Evolutionary conservation across 2,888 invertebrate genomes (phyloP).

Genomic region (Lomographa bimaculata): DNA sequence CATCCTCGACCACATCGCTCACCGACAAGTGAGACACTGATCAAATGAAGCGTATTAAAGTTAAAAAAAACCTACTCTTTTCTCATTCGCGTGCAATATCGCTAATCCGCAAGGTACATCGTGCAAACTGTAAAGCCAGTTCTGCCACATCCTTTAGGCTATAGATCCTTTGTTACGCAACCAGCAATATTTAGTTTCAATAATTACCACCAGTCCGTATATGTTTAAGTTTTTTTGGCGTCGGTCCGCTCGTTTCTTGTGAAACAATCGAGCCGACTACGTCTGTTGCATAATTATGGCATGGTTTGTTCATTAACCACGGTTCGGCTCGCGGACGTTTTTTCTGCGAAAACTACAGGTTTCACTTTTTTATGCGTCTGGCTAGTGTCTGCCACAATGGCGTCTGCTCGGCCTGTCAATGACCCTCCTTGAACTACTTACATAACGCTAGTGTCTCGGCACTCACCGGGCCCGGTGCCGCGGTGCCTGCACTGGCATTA

Average conservation of each 20-base stretch:
- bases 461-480: slow-evolving; percentile 34
- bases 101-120: too few species aligned
- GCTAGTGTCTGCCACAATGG: slow-evolving; percentile 69
- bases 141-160: slow-evolving; percentile 7
- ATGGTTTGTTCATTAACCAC: slow-evolving; percentile 39
- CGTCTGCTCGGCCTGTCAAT: slow-evolving; percentile 55
- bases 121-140: slow-evolving; percentile 9
- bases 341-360: slow-evolving; percentile 64
- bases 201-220: slow-evolving; percentile 11
- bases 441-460: slow-evolving; percentile 52
- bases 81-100: too few species aligned
- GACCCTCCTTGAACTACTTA: slow-evolving; percentile 80
- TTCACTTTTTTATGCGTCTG: slow-evolving; percentile 81
- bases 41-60: too few species aligned
- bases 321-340: slow-evolving; percentile 29
- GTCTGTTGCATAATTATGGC: slow-evolving; percentile 30
- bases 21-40: too few species aligned
- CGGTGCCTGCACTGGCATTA: slow-evolving; percentile 2
- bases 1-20: too few species aligned
- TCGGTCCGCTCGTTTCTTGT: slow-evolving; percentile 8
- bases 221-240: slow-evolving; percentile 6
- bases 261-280: slow-evolving; percentile 12
- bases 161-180: slow-evolving; percentile 20
- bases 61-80: too few species aligned
- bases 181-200: slow-evolving; percentile 12